A percentile compares a stretch with the other conserved stretches of the same genome.
phyloP scores from a whole-genome alignment of 2,888 invertebrate species.

The Polymixis lichenea region DNA sequence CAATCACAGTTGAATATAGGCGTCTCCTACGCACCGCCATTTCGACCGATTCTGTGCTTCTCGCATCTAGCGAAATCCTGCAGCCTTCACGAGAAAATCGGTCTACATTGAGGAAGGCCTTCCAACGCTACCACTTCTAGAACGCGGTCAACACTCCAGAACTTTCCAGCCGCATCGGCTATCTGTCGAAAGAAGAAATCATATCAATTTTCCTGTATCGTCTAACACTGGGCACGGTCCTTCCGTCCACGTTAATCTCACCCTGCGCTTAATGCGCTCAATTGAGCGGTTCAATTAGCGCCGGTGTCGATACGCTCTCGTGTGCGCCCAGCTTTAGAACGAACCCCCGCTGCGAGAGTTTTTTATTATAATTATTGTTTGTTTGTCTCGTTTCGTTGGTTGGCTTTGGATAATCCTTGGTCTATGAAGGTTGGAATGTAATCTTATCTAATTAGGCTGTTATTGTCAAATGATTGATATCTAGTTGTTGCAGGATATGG shows the following conservation, averaged over 20 bases:
- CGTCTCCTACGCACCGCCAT: too few species aligned
- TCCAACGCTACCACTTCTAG: too few species aligned
- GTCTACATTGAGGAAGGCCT: too few species aligned
- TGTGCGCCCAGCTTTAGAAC: constrained; percentile 48
- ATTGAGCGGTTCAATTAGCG: constrained; percentile 79
- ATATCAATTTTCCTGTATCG: constrained; percentile 32
- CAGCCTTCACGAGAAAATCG: too few species aligned
- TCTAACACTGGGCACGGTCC: constrained; percentile 54
- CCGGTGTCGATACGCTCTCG: constrained; percentile 65
- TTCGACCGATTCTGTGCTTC: too few species aligned
- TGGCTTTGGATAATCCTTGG: constrained; percentile 47
- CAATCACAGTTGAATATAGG: too few species aligned
- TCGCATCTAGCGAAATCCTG: too few species aligned
- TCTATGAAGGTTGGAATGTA: constrained; percentile 11
- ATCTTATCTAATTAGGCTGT: constrained; percentile 24
- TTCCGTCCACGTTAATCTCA: constrained; percentile 63
- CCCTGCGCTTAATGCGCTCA: constrained; percentile 70
- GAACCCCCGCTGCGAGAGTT: constrained; percentile 67
- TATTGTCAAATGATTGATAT: constrained; percentile 20
- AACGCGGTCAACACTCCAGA: too few species aligned
- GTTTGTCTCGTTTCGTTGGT: constrained; percentile 65
- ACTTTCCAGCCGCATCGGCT: too few species aligned
- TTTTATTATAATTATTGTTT: constrained; percentile 73
- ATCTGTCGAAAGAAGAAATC: too few species aligned
- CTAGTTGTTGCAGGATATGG: background rate